phyloP scores from a whole-genome alignment of 1,140 invertebrate genomes.

The Leguminivora glycinivorella region DNA sequence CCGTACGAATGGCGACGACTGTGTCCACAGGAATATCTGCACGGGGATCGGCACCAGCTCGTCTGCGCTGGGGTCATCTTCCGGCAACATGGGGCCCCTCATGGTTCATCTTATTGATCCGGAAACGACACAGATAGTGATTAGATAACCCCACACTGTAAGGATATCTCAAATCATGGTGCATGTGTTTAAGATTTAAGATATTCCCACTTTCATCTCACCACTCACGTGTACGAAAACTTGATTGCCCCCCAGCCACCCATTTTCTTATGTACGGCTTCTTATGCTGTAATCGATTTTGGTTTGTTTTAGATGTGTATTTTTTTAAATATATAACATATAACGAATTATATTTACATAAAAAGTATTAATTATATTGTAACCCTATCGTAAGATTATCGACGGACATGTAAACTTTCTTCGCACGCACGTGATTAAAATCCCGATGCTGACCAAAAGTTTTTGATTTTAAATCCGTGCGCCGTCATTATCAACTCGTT shows the following conservation, averaged over 20 bases:
- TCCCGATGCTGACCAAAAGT: background rate
- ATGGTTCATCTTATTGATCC: conserved; percentile 43
- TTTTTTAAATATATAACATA: background rate
- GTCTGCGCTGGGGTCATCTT: conserved; percentile 82
- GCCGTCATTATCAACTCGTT: conserved; percentile 32
- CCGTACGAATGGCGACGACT: conserved; percentile 95
- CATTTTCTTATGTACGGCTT: background rate
- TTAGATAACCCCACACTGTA: conserved; percentile 15
- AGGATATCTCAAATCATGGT: background rate
- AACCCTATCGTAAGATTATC: background rate
- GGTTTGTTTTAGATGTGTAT: background rate
- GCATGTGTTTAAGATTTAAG: background rate
- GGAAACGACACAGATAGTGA: background rate
- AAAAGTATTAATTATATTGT: background rate
- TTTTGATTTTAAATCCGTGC: conserved; percentile 40
- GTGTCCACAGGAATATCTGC: conserved; percentile 98
- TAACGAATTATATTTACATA: background rate
- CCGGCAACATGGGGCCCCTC: conserved; percentile 63
- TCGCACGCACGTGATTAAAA: conserved; percentile 34
- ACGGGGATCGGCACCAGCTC: conserved; percentile 96
- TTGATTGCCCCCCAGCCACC: background rate
- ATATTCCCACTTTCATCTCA: background rate
- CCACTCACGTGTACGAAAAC: background rate
- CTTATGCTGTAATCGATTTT: background rate
- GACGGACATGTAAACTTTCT: conserved; percentile 34